These are phyloP conservation scores for Empidonax traillii DNA, from an alignment of 2,113 vertebrate genomes.

Conservation along the genomic window DNA sequence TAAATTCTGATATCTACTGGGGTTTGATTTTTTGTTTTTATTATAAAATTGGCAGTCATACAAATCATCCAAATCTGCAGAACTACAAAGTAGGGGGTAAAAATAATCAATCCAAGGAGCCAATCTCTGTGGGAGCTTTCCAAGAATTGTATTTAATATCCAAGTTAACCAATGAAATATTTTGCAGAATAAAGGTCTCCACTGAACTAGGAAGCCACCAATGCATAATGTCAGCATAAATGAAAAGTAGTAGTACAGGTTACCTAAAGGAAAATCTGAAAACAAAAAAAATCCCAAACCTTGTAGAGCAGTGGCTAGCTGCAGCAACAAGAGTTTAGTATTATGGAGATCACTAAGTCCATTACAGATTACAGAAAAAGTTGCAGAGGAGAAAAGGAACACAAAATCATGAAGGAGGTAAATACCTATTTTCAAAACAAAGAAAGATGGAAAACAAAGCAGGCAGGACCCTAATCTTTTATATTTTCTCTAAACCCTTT, in stretches of 20 bases:
- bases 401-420: not conserved
- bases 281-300: not conserved
- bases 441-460: not conserved
- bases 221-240: not conserved
- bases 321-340: not conserved
- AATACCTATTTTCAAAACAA: not conserved
- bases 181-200: not conserved
- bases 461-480: not conserved
- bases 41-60: not conserved
- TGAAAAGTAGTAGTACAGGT: not conserved
- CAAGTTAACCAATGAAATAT: not conserved
- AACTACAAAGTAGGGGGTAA: not conserved
- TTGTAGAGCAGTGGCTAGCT: not conserved
- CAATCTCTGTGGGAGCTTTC: not conserved
- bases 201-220: not conserved
- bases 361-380: not conserved
- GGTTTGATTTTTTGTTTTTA: not conserved
- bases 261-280: not conserved
- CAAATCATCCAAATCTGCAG: not conserved
- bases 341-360: not conserved
- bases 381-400: not conserved
- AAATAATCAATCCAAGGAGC: not conserved
- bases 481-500: not conserved
- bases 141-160: not conserved
- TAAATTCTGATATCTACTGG: not conserved